A percentile compares a stretch with the other conserved stretches of the same genome.
Evolutionary conservation across 2,888 invertebrate species (phyloP).

Genomic region (Eupithecia subfuscata): DNA sequence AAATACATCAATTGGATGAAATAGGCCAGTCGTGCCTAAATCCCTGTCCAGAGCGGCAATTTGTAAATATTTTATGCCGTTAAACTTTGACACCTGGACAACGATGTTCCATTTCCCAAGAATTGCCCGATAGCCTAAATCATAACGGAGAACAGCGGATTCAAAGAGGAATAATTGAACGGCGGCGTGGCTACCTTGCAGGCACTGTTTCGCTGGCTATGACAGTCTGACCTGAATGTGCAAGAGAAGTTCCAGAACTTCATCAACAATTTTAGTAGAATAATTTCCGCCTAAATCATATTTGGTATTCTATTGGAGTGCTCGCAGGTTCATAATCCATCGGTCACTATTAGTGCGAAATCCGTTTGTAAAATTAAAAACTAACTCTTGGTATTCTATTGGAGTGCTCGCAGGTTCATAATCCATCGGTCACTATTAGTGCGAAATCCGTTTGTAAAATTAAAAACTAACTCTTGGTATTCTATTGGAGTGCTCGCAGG

Average conservation of each 20-base stretch:
- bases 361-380: background rate
- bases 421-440: background rate
- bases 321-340: background rate
- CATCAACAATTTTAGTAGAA: background rate
- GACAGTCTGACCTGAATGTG: background rate
- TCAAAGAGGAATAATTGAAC: slow-evolving; percentile 36
- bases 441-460: background rate
- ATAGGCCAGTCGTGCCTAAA: slow-evolving; percentile 48
- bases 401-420: background rate
- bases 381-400: background rate
- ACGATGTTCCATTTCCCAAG: slow-evolving; percentile 51
- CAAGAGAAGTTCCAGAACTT: background rate
- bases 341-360: background rate
- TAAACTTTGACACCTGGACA: slow-evolving; percentile 59
- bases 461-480: background rate
- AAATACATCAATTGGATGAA: slow-evolving; percentile 48
- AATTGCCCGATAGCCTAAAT: slow-evolving; percentile 49
- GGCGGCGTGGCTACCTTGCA: slow-evolving; percentile 22
- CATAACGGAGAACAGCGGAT: slow-evolving; percentile 45
- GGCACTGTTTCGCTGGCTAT: slow-evolving; percentile 13
- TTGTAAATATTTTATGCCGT: slow-evolving; percentile 65
- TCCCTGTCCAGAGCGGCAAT: slow-evolving; percentile 48
- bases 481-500: background rate
- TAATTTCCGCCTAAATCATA: background rate
- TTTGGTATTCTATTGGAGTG: background rate